A percentile compares a stretch with the other conserved stretches of the same genome.
phyloP scores from a whole-genome alignment of 2,113 vertebrate species.

The Sorex fumeus region DNA sequence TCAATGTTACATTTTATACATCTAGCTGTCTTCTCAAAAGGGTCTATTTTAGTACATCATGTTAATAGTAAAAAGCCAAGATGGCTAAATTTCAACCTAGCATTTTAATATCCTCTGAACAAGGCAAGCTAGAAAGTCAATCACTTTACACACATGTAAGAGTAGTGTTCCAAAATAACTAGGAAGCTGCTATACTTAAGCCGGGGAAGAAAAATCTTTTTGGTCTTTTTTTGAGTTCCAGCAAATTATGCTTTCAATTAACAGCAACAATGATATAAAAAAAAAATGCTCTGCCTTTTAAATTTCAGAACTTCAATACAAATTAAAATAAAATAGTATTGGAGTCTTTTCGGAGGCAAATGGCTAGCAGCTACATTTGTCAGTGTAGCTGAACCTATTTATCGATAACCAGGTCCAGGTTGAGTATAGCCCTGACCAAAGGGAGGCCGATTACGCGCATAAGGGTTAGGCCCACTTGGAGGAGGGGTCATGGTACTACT shows the following conservation, averaged over 20 bases:
- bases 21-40: constrained; percentile 90
- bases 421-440: constrained; percentile 97
- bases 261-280: constrained; percentile 83
- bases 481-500: constrained; percentile 92
- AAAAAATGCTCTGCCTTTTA: constrained; percentile 85
- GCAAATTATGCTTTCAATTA: constrained; percentile 85
- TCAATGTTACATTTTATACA: constrained; percentile 95
- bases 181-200: constrained; percentile 90
- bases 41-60: constrained; percentile 91
- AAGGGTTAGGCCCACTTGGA: constrained; percentile 95
- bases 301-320: constrained; percentile 86
- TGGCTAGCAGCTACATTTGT: constrained; percentile 45
- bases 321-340: constrained; percentile 82
- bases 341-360: constrained; percentile 84
- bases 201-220: constrained; percentile 85
- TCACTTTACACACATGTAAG: constrained; percentile 88
- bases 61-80: constrained; percentile 94
- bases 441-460: constrained; percentile 95
- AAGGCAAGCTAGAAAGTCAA: constrained; percentile 89
- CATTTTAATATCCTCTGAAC: constrained; percentile 87
- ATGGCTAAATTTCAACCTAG: constrained; percentile 88
- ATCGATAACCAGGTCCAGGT: constrained; percentile 98
- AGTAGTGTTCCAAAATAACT: constrained; percentile 92
- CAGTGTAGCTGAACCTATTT: constrained; percentile 83
- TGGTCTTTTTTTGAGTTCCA: constrained; percentile 83